phyloP scores from a whole-genome alignment of 2,888 invertebrate species.

The Cacoxenus indagator region DNA sequence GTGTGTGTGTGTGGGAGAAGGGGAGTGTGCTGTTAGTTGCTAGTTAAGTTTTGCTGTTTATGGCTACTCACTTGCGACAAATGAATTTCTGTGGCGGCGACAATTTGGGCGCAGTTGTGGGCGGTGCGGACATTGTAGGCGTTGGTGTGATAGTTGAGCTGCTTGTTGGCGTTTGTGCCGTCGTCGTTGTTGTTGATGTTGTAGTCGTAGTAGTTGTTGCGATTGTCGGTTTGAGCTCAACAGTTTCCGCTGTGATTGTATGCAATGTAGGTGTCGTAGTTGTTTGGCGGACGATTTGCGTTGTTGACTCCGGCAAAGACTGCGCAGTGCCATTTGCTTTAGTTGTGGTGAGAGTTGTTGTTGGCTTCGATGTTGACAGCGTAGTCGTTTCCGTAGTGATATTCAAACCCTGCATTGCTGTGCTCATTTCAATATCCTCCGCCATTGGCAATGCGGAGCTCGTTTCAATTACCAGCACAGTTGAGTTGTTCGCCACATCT shows the following conservation, averaged over 20 bases:
- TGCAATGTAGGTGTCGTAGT: too few species aligned
- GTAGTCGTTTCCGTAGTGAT: not conserved
- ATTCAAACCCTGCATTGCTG: slow-evolving; percentile 15
- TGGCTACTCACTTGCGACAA: slow-evolving; percentile 53
- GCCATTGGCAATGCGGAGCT: slow-evolving; percentile 14
- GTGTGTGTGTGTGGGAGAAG: not conserved
- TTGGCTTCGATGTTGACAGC: not conserved
- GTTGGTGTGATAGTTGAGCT: slow-evolving; percentile 16
- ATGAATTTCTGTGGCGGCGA: slow-evolving; percentile 54
- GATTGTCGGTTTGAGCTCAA: too few species aligned
- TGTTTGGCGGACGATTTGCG: too few species aligned
- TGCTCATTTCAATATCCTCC: not conserved
- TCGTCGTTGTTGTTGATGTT: slow-evolving; percentile 19
- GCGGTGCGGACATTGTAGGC: not conserved
- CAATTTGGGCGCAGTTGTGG: slow-evolving; percentile 8
- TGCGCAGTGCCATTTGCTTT: too few species aligned
- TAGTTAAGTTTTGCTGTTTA: too few species aligned
- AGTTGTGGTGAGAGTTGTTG: slow-evolving; percentile 6
- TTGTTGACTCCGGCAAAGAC: too few species aligned
- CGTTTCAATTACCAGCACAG: slow-evolving; percentile 4
- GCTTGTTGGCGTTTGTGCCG: slow-evolving; percentile 19
- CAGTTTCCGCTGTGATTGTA: too few species aligned
- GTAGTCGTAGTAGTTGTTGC: not conserved
- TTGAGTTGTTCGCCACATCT: slow-evolving; percentile 17
- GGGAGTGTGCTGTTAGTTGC: not conserved